phyloP scores from a whole-genome alignment of 2,113 vertebrate species.

The Perccottus glenii region DNA sequence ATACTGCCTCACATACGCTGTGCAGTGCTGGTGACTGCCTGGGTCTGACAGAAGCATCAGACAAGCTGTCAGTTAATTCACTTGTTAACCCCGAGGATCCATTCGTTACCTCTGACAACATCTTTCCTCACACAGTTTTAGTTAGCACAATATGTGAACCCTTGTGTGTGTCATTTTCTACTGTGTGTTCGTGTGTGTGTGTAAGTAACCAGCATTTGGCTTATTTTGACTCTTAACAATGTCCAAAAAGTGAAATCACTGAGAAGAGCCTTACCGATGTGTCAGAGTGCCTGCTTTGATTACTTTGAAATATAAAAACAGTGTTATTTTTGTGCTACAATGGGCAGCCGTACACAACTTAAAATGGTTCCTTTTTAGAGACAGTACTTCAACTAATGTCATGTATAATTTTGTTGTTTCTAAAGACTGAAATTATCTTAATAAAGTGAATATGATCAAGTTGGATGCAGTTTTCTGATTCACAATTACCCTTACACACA shows the following conservation, averaged over 20 bases:
- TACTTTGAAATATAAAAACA: conserved; percentile 32
- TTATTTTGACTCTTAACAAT: conserved; percentile 9
- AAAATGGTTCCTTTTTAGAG: conserved; percentile 37
- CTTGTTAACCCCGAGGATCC: conserved; percentile 41
- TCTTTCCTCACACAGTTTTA: conserved; percentile 22
- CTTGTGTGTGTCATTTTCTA: background rate
- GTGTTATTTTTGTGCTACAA: conserved; percentile 27
- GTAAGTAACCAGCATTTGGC: background rate
- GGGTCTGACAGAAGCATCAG: conserved; percentile 44
- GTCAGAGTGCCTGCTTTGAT: conserved; percentile 43
- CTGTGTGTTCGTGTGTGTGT: conserved; percentile 2
- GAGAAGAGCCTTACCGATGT: conserved; percentile 17
- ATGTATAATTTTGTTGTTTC: conserved; percentile 41
- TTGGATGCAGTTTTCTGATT: background rate
- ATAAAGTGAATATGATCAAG: conserved; percentile 63
- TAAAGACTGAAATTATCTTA: conserved; percentile 51
- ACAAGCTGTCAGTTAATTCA: conserved; percentile 58
- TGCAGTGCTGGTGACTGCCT: conserved; percentile 25
- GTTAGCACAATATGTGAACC: conserved; percentile 17
- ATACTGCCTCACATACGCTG: conserved; percentile 20
- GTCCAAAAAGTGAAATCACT: conserved; percentile 22
- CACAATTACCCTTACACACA: background rate
- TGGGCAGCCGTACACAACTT: conserved; percentile 33
- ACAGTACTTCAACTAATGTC: conserved; percentile 32
- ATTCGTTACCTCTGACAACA: conserved; percentile 49